Evolutionary conservation across 92 coral and sea anemone genomes (phyloP).

Genomic region (Porites cylindrica): DNA sequence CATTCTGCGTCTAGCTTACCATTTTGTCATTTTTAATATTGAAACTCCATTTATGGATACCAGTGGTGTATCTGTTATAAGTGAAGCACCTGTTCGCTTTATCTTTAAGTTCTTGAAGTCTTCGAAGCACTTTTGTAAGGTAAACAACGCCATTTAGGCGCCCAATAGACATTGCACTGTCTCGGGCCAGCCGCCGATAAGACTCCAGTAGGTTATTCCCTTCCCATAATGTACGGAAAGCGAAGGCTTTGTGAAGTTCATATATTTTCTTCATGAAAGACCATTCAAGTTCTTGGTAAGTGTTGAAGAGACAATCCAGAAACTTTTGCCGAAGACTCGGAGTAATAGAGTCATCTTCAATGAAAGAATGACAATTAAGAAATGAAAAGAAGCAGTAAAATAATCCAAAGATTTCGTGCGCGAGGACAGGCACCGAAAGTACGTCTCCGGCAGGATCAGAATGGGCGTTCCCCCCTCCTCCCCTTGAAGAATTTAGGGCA

Average conservation of each 20-base stretch:
- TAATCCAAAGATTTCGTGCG: no score
- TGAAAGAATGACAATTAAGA: no score
- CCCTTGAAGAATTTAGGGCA: no score
- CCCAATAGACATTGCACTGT: background rate
- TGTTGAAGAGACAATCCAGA: background rate
- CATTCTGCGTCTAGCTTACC: background rate
- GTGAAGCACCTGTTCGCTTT: background rate
- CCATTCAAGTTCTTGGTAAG: no score
- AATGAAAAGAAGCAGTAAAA: no score
- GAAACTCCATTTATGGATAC: background rate
- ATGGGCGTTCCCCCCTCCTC: no score
- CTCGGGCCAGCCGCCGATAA: background rate
- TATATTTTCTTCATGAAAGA: background rate
- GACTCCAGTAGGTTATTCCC: background rate
- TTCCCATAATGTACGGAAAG: background rate
- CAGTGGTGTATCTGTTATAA: background rate
- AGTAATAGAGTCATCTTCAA: no score
- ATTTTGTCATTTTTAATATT: background rate
- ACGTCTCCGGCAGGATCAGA: no score
- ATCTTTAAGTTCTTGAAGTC: background rate
- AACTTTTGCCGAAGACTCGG: no score
- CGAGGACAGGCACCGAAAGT: no score
- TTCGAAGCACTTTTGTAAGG: background rate
- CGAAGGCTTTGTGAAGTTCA: background rate
- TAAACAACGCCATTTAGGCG: background rate